A percentile compares a stretch with the other conserved stretches of the same genome.
Evolutionary conservation across 2,113 vertebrate genomes (phyloP).

Genomic region (Spilogale gracilis): DNA sequence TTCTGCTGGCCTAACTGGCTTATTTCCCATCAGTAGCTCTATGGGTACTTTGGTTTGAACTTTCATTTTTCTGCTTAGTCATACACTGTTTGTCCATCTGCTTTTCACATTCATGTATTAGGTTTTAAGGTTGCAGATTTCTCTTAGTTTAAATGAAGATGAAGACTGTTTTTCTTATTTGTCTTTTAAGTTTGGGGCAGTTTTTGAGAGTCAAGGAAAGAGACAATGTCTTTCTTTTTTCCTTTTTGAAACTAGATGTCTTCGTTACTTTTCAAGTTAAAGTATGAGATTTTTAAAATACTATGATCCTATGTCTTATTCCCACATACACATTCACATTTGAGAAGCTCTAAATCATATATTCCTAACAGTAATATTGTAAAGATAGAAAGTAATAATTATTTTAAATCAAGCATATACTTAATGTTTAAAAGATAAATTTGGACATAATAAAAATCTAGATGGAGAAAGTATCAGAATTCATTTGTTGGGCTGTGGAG

Average conservation of each 20-base stretch:
- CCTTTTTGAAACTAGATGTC: slow-evolving; percentile 26
- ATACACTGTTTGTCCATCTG: slow-evolving; percentile 11
- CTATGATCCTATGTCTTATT: neutral
- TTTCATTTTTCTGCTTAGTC: slow-evolving; percentile 8
- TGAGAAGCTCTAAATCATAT: slow-evolving; percentile 27
- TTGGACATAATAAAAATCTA: neutral
- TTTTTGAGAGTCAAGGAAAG: slow-evolving; percentile 22
- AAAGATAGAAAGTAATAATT: neutral
- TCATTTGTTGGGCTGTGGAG: neutral
- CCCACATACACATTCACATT: neutral
- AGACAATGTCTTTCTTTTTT: neutral
- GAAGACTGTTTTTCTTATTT: slow-evolving; percentile 24
- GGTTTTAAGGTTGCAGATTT: neutral
- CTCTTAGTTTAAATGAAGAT: slow-evolving; percentile 50
- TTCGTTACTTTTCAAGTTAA: slow-evolving; percentile 38
- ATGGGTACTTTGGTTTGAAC: neutral
- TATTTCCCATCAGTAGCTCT: slow-evolving; percentile 14
- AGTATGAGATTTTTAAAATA: slow-evolving; percentile 25
- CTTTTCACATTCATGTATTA: neutral
- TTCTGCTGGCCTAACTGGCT: neutral
- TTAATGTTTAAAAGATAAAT: neutral
- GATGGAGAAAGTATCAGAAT: neutral
- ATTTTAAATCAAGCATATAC: neutral
- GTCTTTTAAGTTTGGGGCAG: neutral
- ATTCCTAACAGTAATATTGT: slow-evolving; percentile 37